A percentile compares a stretch with the other conserved stretches of the same genome.
Conservation (phyloP, 2,797 vertebrate genomes). For the Neostethus bicornis region DNA sequence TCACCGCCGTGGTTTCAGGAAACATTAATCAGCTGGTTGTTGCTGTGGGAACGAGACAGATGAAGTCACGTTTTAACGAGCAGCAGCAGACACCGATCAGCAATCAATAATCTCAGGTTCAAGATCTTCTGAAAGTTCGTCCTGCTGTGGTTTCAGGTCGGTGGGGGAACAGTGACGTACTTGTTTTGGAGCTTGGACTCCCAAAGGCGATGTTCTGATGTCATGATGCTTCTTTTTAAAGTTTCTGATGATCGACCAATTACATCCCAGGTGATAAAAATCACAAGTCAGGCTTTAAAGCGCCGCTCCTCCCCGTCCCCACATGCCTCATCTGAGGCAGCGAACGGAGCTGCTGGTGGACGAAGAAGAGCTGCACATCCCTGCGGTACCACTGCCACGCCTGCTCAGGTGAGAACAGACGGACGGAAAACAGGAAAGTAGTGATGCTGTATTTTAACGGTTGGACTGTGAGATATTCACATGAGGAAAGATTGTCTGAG, state of each 20-base stretch:
- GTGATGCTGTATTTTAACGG: too few species aligned
- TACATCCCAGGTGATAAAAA: not conserved
- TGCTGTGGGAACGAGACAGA: constrained; percentile 2
- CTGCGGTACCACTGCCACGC: too few species aligned
- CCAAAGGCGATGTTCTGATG: not conserved
- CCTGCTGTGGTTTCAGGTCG: too few species aligned
- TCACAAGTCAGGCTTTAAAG: not conserved
- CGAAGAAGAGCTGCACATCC: not conserved
- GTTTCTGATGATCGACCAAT: not conserved
- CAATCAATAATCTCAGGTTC: constrained; percentile 2
- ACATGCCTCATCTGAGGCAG: not conserved
- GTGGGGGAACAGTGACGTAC: too few species aligned
- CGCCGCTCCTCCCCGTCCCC: not conserved
- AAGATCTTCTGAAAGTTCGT: not conserved
- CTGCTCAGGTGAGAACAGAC: too few species aligned
- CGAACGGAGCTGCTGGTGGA: not conserved
- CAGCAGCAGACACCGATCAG: not conserved
- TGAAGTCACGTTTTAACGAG: constrained; percentile 1
- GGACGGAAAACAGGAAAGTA: too few species aligned
- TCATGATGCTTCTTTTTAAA: not conserved
- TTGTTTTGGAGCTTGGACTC: too few species aligned
- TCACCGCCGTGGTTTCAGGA: not conserved
- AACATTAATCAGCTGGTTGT: not conserved
- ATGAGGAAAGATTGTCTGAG: too few species aligned
- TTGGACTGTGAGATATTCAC: too few species aligned